These are phyloP conservation scores for Podotricha telesiphe DNA, from an alignment of 2,888 invertebrate species.

Conservation along the genomic window DNA sequence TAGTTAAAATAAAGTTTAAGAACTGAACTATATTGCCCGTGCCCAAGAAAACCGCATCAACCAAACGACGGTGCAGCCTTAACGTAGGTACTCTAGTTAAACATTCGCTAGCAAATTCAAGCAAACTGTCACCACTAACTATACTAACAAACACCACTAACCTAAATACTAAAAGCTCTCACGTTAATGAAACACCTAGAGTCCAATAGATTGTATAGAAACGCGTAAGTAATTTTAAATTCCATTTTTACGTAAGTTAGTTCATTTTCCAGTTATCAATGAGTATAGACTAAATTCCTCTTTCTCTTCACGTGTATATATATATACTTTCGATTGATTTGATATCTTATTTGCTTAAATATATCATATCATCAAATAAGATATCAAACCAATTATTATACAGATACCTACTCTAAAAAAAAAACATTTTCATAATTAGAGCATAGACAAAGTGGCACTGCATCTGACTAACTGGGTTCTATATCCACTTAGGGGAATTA, in stretches of 20 bases:
- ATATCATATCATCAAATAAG: too few relatives aligned
- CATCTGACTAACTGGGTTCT: neutral
- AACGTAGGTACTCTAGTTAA: conserved; percentile 4
- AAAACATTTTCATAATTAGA: too few relatives aligned
- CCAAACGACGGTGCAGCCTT: neutral
- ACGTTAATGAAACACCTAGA: conserved; percentile 28
- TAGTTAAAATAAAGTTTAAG: neutral
- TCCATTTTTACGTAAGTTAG: too few relatives aligned
- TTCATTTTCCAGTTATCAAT: too few relatives aligned
- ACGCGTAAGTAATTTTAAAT: neutral
- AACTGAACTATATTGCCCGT: neutral
- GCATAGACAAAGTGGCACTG: too few relatives aligned
- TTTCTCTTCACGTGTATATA: too few relatives aligned
- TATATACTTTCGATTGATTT: too few relatives aligned
- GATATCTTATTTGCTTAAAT: too few relatives aligned
- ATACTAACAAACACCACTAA: conserved; percentile 25
- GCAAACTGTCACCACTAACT: conserved; percentile 1
- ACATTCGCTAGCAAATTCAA: conserved; percentile 23
- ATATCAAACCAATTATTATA: too few relatives aligned
- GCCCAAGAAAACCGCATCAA: neutral
- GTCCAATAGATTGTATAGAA: conserved; percentile 8
- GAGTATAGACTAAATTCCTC: too few relatives aligned
- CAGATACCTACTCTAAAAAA: too few relatives aligned
- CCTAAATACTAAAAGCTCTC: conserved; percentile 29
- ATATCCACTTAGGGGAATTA: neutral